These are phyloP conservation scores for Microctonus aethiopoides DNA, from an alignment of 2,888 invertebrate genomes.

Conservation along the genomic window DNA sequence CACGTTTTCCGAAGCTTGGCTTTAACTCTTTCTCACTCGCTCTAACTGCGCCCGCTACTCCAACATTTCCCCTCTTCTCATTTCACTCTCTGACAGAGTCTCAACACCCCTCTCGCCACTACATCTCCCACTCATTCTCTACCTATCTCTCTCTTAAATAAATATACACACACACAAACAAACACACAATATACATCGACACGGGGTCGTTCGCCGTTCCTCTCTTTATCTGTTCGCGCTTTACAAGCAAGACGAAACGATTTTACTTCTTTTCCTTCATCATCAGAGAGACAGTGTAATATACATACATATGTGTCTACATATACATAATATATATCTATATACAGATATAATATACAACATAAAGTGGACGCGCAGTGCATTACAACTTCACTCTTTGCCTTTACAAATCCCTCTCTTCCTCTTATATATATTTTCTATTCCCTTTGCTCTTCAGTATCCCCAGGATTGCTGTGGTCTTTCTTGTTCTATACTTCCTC, in stretches of 20 bases:
- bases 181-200: slow-evolving; percentile 26
- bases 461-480: slow-evolving; percentile 16
- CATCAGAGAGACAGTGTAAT: slow-evolving; percentile 15
- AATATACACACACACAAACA: slow-evolving; percentile 30
- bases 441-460: slow-evolving; percentile 6
- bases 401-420: slow-evolving; percentile 14
- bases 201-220: slow-evolving; percentile 42
- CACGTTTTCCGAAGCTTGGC: slow-evolving; percentile 60
- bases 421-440: slow-evolving; percentile 10
- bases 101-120: too few relatives aligned
- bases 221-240: slow-evolving; percentile 38
- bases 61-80: slow-evolving; percentile 3
- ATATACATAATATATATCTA: too few relatives aligned
- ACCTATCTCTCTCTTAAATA: slow-evolving; percentile 27
- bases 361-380: slow-evolving; percentile 35
- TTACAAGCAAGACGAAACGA: slow-evolving; percentile 27
- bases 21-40: slow-evolving; percentile 29
- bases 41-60: neutral
- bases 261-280: slow-evolving; percentile 36
- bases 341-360: too few relatives aligned
- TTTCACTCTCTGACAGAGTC: neutral
- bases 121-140: slow-evolving; percentile 31
- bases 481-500: slow-evolving; percentile 14
- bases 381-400: slow-evolving; percentile 52
- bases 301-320: neutral